Conservation (phyloP, 2,797 vertebrate species). For the Dallia pectoralis region DNA sequence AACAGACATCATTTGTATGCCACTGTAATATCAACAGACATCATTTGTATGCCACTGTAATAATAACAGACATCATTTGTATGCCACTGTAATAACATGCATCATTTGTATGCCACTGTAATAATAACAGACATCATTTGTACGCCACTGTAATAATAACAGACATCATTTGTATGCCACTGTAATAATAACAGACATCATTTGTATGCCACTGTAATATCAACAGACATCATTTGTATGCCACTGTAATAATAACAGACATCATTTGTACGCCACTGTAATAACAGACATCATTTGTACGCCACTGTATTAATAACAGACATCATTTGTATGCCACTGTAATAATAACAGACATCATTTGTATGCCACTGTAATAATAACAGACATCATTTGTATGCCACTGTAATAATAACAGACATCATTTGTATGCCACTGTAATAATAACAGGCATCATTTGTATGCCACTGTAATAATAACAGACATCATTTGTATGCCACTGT, state of each 20-base stretch:
- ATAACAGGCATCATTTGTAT: too few relatives aligned
- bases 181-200: too few relatives aligned
- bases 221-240: not conserved
- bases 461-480: constrained; percentile 5
- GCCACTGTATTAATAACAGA: too few relatives aligned
- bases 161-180: not conserved
- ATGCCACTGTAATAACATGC: constrained; percentile 1
- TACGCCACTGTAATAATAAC: not conserved
- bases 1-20: not conserved
- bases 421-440: not conserved
- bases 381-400: not conserved
- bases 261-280: not conserved
- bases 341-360: too few relatives aligned
- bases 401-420: too few relatives aligned
- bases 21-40: too few relatives aligned
- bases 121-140: too few relatives aligned
- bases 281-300: not conserved
- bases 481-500: not conserved
- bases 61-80: too few relatives aligned
- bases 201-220: not conserved
- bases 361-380: constrained; percentile 1
- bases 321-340: not conserved
- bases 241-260: constrained; percentile 9
- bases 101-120: not conserved
- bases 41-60: not conserved